These are phyloP conservation scores for Bactericera cockerelli DNA, from an alignment of 1,140 invertebrate genomes.

Conservation along the genomic window DNA sequence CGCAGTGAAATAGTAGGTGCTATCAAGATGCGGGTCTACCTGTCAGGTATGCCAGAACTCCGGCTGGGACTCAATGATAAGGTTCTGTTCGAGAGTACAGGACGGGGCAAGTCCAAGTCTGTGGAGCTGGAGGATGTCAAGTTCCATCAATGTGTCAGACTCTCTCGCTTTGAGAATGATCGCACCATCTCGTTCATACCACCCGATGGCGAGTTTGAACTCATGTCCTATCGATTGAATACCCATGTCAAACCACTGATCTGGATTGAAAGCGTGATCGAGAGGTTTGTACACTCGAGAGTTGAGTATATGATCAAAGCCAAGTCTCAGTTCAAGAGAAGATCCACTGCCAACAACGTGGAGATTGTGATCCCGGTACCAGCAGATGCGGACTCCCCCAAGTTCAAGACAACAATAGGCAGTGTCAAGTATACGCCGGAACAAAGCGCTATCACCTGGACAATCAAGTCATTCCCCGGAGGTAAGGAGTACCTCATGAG, in stretches of 20 bases:
- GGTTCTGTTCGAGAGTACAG: conserved; percentile 95
- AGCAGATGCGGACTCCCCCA: conserved; percentile 93
- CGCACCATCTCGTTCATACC: conserved; percentile 98
- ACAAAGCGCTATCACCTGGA: conserved; percentile 96
- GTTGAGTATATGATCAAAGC: conserved; percentile 99
- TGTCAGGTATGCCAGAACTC: conserved; percentile 99
- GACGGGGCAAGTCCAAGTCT: conserved; percentile 94
- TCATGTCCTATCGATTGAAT: conserved; percentile 98
- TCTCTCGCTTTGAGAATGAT: conserved; percentile 97
- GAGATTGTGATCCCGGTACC: conserved; percentile 99
- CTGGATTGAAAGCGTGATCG: conserved; percentile 99
- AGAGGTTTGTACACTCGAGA: conserved; percentile 92
- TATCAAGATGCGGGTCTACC: conserved; percentile 97
- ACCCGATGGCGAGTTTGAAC: conserved; percentile 97
- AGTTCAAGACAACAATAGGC: conserved; percentile 97
- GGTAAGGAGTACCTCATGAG: conserved; percentile 99
- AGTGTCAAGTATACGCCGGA: conserved; percentile 96
- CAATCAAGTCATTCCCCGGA: conserved; percentile 98
- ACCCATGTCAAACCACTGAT: conserved; percentile 97
- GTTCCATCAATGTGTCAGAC: conserved; percentile 96
- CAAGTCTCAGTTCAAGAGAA: conserved; percentile 94
- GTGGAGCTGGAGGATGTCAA: conserved; percentile 99
- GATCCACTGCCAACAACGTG: conserved; percentile 97
- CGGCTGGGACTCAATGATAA: conserved; percentile 96
- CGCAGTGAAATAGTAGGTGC: conserved; percentile 97